Evolutionary conservation across 2,888 invertebrate genomes (phyloP).

Genomic region (Acanthosoma haemorrhoidale): DNA sequence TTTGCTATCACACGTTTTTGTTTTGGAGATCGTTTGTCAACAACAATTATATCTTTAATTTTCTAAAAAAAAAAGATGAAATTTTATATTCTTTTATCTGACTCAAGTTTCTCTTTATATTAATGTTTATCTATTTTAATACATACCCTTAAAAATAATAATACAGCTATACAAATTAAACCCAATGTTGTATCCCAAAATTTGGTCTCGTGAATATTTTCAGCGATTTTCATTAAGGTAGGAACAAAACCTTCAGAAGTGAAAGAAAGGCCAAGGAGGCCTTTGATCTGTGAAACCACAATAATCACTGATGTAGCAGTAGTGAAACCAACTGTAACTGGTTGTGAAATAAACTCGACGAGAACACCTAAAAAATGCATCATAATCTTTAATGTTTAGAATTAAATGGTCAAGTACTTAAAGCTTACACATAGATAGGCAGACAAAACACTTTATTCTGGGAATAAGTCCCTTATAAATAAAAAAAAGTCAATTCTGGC

Average conservation of each 20-base stretch:
- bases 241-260: slow-evolving; percentile 69
- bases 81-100: neutral
- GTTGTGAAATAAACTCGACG: slow-evolving; percentile 84
- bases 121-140: slow-evolving; percentile 31
- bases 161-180: slow-evolving; percentile 62
- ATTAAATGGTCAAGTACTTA: no score
- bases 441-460: no score
- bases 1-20: slow-evolving; percentile 52
- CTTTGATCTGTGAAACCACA: slow-evolving; percentile 76
- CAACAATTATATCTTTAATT: slow-evolving; percentile 62
- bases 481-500: no score
- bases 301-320: slow-evolving; percentile 89
- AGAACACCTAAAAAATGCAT: slow-evolving; percentile 70
- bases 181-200: slow-evolving; percentile 67
- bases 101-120: neutral
- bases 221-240: slow-evolving; percentile 63
- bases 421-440: no score
- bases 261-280: slow-evolving; percentile 65
- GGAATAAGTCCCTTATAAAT: no score
- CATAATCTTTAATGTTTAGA: no score
- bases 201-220: slow-evolving; percentile 63
- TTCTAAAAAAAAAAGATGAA: slow-evolving; percentile 52
- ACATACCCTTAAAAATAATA: slow-evolving; percentile 70
- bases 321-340: slow-evolving; percentile 84
- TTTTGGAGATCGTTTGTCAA: slow-evolving; percentile 47